Evolutionary conservation across 2,113 vertebrate species (phyloP).

Genomic region (Oostethus manadensis): DNA sequence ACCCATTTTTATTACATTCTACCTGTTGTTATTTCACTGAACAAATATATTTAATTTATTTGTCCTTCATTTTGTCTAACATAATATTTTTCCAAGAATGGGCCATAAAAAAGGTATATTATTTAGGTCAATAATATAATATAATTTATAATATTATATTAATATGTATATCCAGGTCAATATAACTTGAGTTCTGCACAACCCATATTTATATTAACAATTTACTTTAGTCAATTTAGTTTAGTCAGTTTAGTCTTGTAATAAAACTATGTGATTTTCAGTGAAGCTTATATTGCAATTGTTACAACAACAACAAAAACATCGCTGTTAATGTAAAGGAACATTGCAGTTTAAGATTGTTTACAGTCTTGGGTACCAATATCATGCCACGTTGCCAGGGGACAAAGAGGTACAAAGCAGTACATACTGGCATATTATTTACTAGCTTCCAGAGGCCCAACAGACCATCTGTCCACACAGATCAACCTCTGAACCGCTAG

Average conservation of each 20-base stretch:
- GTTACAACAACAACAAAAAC: constrained; percentile 3
- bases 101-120: no score
- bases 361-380: constrained; percentile 1
- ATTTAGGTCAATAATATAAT: no score
- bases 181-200: constrained; percentile 11
- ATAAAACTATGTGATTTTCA: background rate
- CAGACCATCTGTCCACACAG: constrained; percentile 12
- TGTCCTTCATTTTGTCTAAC: no score
- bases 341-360: constrained; percentile 10
- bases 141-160: no score
- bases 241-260: background rate
- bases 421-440: constrained; percentile 17
- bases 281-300: constrained; percentile 3
- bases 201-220: background rate
- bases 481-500: constrained; percentile 1
- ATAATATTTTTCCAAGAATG: no score
- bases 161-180: no score
- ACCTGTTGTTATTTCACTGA: no score
- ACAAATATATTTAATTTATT: no score
- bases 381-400: constrained; percentile 1
- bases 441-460: background rate
- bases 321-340: constrained; percentile 8
- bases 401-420: constrained; percentile 9
- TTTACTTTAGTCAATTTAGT: no score
- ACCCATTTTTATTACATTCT: no score